phyloP scores from a whole-genome alignment of 2,888 invertebrate species.

The Rambutsinella grinnellia region DNA sequence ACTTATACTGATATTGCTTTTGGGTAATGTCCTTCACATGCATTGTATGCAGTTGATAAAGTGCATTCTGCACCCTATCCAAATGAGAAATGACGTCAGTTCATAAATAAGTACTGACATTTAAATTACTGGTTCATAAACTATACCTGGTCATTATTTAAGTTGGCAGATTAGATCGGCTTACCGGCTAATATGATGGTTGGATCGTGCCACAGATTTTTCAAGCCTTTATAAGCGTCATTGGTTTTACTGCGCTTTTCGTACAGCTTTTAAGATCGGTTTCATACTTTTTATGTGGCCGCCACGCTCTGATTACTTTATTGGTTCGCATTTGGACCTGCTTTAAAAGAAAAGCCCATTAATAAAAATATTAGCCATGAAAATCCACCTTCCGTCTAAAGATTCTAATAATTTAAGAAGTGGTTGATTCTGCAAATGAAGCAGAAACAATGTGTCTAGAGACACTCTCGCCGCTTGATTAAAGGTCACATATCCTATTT shows the following conservation, averaged over 20 bases:
- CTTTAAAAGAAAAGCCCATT: too few relatives aligned
- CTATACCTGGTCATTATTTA: background rate
- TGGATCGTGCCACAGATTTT: background rate
- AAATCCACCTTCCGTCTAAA: too few relatives aligned
- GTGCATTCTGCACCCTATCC: background rate
- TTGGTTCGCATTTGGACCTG: too few relatives aligned
- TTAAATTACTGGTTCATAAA: slow-evolving; percentile 11
- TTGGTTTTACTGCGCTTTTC: too few relatives aligned
- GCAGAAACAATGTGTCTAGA: too few relatives aligned
- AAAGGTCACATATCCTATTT: too few relatives aligned
- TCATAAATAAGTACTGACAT: slow-evolving; percentile 13
- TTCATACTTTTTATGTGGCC: background rate
- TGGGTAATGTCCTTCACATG: background rate
- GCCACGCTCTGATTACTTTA: background rate
- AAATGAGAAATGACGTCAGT: background rate
- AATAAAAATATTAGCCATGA: too few relatives aligned
- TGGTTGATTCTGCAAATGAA: too few relatives aligned
- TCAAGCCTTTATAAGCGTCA: background rate
- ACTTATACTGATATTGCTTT: background rate
- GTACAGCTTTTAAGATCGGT: background rate
- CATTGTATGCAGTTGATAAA: too few relatives aligned
- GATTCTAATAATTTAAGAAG: too few relatives aligned
- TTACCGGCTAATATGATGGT: background rate
- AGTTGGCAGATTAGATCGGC: background rate
- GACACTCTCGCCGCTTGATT: too few relatives aligned